A percentile compares a stretch with the other conserved stretches of the same genome.
Evolutionary conservation across 2,113 vertebrate species (phyloP).

Genomic region (Hypomesus transpacificus): DNA sequence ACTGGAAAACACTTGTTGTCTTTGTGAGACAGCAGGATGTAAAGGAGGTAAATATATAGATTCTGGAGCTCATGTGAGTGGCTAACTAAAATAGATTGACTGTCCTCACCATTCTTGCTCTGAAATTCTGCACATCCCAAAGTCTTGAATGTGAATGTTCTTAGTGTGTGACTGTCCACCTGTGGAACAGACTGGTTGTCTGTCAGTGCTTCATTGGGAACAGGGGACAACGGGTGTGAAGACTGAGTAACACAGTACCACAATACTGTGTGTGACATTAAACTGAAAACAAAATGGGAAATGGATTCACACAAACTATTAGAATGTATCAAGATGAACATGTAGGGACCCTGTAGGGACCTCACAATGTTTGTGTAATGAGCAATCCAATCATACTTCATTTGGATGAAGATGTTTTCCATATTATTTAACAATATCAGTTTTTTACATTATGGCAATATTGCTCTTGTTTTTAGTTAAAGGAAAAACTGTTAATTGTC

Average conservation of each 20-base stretch:
- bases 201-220: neutral
- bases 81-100: slow-evolving; percentile 66
- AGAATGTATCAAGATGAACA: neutral
- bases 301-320: neutral
- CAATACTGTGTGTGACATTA: too few relatives aligned
- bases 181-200: slow-evolving; percentile 15
- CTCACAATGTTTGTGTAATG: neutral
- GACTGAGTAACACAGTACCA: neutral
- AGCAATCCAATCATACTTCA: too few relatives aligned
- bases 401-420: too few relatives aligned
- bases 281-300: too few relatives aligned
- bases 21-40: slow-evolving; percentile 45
- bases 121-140: slow-evolving; percentile 28
- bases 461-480: too few relatives aligned
- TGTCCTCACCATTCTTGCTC: slow-evolving; percentile 55
- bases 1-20: slow-evolving; percentile 34
- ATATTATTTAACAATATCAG: too few relatives aligned
- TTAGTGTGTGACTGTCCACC: slow-evolving; percentile 20
- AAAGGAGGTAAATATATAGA: slow-evolving; percentile 65
- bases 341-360: too few relatives aligned
- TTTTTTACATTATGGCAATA: too few relatives aligned
- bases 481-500: too few relatives aligned
- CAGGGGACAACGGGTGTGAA: neutral
- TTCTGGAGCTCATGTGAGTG: slow-evolving; percentile 61
- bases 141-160: slow-evolving; percentile 49